A percentile compares a stretch with the other conserved stretches of the same genome.
Conservation (phyloP, 2,888 invertebrate genomes). For the Himalopsyche tibetana region DNA sequence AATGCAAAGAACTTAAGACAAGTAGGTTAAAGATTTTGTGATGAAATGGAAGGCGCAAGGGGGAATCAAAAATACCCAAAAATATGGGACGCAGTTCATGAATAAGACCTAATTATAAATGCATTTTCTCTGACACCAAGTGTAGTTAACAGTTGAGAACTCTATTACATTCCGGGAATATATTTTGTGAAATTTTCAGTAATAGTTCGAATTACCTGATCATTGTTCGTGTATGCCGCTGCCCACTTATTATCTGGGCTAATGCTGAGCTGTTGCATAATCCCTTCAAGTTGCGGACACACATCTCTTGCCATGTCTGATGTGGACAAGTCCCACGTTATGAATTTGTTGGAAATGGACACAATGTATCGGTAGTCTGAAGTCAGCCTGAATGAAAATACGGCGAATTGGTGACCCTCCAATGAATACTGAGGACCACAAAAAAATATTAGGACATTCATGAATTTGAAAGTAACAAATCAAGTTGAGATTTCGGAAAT, state of each 20-base stretch:
- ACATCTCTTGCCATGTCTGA: constrained; percentile 96
- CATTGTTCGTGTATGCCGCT: constrained; percentile 96
- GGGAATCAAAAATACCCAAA: background rate
- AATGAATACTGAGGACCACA: constrained; percentile 85
- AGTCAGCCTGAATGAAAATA: constrained; percentile 93
- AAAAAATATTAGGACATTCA: background rate
- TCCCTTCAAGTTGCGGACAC: constrained; percentile 94
- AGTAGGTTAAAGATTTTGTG: too few relatives aligned
- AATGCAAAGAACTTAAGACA: background rate
- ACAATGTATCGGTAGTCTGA: constrained; percentile 95
- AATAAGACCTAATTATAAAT: background rate
- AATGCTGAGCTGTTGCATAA: constrained; percentile 94
- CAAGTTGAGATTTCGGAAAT: too few relatives aligned
- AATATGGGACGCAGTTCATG: background rate
- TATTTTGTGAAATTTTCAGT: too few relatives aligned
- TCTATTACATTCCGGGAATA: too few relatives aligned
- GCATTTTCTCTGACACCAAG: background rate
- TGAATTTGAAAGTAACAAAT: background rate
- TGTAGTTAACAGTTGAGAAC: background rate
- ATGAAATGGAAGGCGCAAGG: too few relatives aligned
- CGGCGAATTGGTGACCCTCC: constrained; percentile 98
- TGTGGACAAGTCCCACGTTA: constrained; percentile 97
- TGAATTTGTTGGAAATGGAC: constrained; percentile 96
- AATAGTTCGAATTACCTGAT: constrained; percentile 79
- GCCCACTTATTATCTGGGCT: constrained; percentile 98